These are phyloP conservation scores for Lottia gigantea DNA, from an alignment of 2,888 invertebrate species.

Conservation along the genomic window DNA sequence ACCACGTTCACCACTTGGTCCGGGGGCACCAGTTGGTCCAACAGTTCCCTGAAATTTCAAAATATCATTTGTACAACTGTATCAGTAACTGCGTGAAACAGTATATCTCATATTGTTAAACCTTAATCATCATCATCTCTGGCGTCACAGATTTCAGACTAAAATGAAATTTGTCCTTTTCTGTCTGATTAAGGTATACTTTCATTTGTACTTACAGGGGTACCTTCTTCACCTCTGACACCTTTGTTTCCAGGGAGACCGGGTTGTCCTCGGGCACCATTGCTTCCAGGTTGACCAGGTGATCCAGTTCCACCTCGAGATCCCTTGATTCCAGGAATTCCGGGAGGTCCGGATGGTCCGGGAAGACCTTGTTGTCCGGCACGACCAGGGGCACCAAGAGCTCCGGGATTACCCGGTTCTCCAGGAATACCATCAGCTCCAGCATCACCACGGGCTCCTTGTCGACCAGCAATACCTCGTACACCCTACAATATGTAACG, in stretches of 20 bases:
- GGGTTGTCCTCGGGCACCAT: constrained; percentile 80
- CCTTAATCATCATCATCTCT: no score
- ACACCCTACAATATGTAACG: constrained; percentile 29
- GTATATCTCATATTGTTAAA: no score
- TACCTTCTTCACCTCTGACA: constrained; percentile 44
- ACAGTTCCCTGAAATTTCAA: constrained; percentile 68
- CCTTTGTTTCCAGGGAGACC: constrained; percentile 72
- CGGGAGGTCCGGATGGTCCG: constrained; percentile 50
- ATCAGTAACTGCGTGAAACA: no score
- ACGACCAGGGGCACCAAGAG: constrained; percentile 45
- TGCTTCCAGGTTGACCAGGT: constrained; percentile 78
- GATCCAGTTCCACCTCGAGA: constrained; percentile 73
- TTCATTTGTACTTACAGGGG: constrained; percentile 38
- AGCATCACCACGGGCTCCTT: constrained; percentile 69
- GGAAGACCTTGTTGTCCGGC: constrained; percentile 51
- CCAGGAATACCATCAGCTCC: constrained; percentile 73
- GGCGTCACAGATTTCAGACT: background rate
- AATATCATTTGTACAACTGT: no score
- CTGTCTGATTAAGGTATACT: background rate
- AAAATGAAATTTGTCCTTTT: no score
- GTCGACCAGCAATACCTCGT: constrained; percentile 70
- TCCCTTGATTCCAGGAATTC: constrained; percentile 51
- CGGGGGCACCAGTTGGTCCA: constrained; percentile 74
- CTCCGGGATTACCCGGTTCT: constrained; percentile 77
- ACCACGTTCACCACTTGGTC: constrained; percentile 79